These are phyloP conservation scores for Tapera naevia DNA, from an alignment of 2,797 vertebrate genomes.

Conservation along the genomic window DNA sequence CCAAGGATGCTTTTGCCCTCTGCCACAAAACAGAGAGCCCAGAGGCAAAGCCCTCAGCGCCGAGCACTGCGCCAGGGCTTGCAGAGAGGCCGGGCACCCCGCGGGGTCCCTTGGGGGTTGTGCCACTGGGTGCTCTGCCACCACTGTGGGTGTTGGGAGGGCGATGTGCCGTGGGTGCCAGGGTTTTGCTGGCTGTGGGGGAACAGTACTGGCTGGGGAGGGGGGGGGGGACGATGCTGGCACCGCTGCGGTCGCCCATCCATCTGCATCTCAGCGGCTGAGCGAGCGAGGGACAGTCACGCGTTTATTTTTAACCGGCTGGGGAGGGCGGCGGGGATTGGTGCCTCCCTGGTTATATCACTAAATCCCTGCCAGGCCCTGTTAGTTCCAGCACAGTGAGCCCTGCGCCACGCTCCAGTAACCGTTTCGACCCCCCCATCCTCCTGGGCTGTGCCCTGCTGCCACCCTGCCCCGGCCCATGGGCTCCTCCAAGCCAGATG, in stretches of 20 bases:
- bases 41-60: not conserved
- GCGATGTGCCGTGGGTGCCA: not conserved
- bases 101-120: accelerated
- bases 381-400: conserved; percentile 70
- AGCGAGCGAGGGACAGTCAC: conserved; percentile 36
- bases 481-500: not conserved
- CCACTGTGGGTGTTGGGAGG: accelerated
- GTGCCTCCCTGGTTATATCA: conserved; percentile 70
- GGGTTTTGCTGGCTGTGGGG: not conserved
- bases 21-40: not conserved
- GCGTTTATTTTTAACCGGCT: conserved; percentile 68
- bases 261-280: not conserved
- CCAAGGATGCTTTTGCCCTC: not conserved
- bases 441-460: not conserved
- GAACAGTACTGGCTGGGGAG: not conserved
- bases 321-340: conserved; percentile 50
- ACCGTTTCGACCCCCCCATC: not conserved
- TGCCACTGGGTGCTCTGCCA: not conserved
- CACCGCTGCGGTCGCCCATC: not conserved
- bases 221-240: too few relatives aligned
- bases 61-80: accelerated
- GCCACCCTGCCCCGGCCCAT: accelerated
- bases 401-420: not conserved
- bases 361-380: conserved; percentile 67
- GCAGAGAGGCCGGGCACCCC: accelerated